phyloP scores from a whole-genome alignment of 1,140 invertebrate genomes.

The Semibalanus balanoides region DNA sequence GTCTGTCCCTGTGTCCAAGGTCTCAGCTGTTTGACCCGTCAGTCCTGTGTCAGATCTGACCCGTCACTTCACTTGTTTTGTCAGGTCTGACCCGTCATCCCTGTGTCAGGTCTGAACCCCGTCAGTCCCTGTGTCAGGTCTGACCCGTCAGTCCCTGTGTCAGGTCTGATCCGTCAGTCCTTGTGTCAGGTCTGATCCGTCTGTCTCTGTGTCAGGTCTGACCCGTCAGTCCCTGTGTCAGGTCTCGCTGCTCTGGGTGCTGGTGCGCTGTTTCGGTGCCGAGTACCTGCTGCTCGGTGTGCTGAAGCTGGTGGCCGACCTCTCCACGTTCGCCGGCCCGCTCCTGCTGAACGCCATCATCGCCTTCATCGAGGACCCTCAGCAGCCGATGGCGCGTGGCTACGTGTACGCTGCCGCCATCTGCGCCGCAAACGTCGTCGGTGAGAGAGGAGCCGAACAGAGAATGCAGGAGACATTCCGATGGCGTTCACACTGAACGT shows the following conservation, averaged over 20 bases:
- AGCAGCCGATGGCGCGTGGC: constrained; percentile 46
- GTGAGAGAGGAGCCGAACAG: too few species aligned
- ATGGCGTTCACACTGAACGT: too few species aligned
- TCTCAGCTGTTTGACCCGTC: too few species aligned
- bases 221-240: constrained; percentile 21
- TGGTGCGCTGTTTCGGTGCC: constrained; percentile 68
- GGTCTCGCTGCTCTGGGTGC: constrained; percentile 48
- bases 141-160: constrained; percentile 20
- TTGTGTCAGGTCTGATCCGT: too few species aligned
- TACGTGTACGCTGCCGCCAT: constrained; percentile 66
- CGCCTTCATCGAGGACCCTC: constrained; percentile 57
- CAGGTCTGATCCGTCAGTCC: too few species aligned
- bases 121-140: constrained; percentile 11
- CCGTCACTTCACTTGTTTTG: constrained; percentile 6
- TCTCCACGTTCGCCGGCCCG: constrained; percentile 70
- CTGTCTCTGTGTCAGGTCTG: too few species aligned
- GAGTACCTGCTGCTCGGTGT: constrained; percentile 82
- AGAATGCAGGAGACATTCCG: too few species aligned
- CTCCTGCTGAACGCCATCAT: constrained; percentile 71
- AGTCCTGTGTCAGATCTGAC: too few species aligned
- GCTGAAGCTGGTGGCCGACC: constrained; percentile 69
- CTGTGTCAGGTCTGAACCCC: constrained; percentile 23
- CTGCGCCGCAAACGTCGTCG: constrained; percentile 46
- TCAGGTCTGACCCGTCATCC: constrained; percentile 22
- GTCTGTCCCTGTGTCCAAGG: too few species aligned